Conservation (phyloP, 2,888 invertebrate genomes). For the Argynnis bischoffii region DNA sequence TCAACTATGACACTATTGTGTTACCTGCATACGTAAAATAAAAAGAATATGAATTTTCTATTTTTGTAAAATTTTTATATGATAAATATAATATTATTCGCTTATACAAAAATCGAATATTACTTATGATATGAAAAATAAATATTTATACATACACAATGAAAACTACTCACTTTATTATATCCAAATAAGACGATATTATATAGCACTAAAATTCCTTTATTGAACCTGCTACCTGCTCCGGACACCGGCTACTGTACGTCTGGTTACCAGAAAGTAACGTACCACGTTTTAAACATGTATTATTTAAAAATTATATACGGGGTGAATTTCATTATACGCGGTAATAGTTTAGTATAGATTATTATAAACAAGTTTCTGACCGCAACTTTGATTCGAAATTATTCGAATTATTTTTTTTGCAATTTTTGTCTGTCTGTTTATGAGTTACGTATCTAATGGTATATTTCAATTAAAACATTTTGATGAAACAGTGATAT, state of each 20-base stretch:
- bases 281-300: slow-evolving; percentile 63
- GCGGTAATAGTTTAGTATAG: slow-evolving; percentile 3
- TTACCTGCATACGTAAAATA: no score
- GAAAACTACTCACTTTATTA: not conserved
- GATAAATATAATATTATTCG: no score
- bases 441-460: not conserved
- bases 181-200: slow-evolving; percentile 6
- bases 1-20: no score
- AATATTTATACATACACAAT: not conserved
- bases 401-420: not conserved
- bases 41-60: no score
- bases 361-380: slow-evolving; percentile 1
- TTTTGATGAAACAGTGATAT: no score
- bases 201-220: slow-evolving; percentile 18
- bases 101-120: no score
- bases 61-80: no score
- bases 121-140: not conserved
- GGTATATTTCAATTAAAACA: no score
- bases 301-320: slow-evolving; percentile 59
- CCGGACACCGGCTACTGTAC: slow-evolving; percentile 61
- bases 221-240: slow-evolving; percentile 51
- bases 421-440: not conserved
- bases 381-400: not conserved
- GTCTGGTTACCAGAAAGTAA: slow-evolving; percentile 50
- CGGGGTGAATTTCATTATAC: slow-evolving; percentile 45